These are phyloP conservation scores for Bovichtus diacanthus DNA, from an alignment of 2,797 vertebrate genomes.

Conservation along the genomic window DNA sequence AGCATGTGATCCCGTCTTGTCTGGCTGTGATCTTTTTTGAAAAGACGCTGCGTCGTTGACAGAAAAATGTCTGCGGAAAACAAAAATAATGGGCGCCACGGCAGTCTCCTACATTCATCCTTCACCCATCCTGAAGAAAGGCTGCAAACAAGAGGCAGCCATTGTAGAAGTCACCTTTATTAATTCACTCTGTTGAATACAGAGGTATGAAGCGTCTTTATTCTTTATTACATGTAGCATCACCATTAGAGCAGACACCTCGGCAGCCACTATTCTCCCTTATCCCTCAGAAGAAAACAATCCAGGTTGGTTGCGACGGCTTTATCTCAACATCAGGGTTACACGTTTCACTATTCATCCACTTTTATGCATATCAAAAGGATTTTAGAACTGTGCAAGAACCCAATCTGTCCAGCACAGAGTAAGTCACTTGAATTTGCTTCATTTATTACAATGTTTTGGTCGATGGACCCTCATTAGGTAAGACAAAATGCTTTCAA, in stretches of 20 bases:
- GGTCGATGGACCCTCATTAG: background rate
- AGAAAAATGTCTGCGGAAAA: slow-evolving; percentile 41
- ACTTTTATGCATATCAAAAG: background rate
- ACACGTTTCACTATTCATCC: background rate
- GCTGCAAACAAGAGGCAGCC: slow-evolving; percentile 19
- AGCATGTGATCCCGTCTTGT: slow-evolving; percentile 47
- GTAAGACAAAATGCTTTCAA: background rate
- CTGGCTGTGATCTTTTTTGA: slow-evolving; percentile 55
- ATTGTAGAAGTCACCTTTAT: background rate
- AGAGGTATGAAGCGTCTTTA: background rate
- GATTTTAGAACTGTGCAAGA: background rate
- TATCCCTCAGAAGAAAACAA: background rate
- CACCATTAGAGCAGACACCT: slow-evolving; percentile 3
- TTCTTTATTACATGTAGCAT: background rate
- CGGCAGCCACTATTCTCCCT: background rate
- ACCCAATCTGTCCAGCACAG: background rate
- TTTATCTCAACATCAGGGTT: background rate
- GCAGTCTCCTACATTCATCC: slow-evolving; percentile 12
- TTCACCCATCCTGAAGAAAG: background rate
- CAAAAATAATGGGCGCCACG: slow-evolving; percentile 48
- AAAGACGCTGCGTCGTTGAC: slow-evolving; percentile 40
- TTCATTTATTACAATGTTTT: background rate
- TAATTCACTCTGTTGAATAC: background rate
- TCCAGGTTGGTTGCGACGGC: background rate
- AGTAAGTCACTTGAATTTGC: background rate